Conservation (phyloP, 2,888 invertebrate species). For the Cephonodes hylas region DNA sequence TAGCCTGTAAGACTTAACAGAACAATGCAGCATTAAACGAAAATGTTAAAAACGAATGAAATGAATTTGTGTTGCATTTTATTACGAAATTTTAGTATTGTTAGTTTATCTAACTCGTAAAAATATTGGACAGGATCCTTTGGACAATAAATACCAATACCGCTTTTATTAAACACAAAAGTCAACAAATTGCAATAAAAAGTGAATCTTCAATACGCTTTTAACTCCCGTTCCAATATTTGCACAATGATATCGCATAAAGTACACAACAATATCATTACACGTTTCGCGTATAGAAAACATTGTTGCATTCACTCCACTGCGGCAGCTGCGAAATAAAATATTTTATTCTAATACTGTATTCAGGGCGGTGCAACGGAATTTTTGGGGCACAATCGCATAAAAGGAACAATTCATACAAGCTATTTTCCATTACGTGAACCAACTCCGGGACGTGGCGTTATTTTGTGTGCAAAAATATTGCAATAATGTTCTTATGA, state of each 20-base stretch:
- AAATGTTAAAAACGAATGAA: background rate
- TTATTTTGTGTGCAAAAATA: background rate
- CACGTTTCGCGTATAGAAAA: background rate
- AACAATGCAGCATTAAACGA: too few relatives aligned
- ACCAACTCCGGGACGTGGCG: conserved; percentile 12
- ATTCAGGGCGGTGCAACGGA: conserved; percentile 19
- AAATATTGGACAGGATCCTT: too few relatives aligned
- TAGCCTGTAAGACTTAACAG: too few relatives aligned
- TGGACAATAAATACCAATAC: background rate
- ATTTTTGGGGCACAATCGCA: conserved; percentile 17
- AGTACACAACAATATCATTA: background rate
- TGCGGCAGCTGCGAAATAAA: conserved; percentile 6
- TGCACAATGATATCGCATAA: conserved; percentile 3
- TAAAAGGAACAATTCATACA: conserved; percentile 27
- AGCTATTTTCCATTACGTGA: conserved; percentile 21
- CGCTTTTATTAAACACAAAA: background rate
- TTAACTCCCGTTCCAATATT: background rate
- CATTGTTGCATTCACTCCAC: background rate
- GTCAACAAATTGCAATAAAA: background rate
- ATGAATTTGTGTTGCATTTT: background rate
- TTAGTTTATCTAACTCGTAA: too few relatives aligned
- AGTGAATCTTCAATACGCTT: background rate
- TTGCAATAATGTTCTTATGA: background rate
- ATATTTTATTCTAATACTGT: conserved; percentile 25
- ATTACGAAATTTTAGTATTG: too few relatives aligned